Conservation (phyloP, 2,113 vertebrate species). For the Manacus vitellinus region DNA sequence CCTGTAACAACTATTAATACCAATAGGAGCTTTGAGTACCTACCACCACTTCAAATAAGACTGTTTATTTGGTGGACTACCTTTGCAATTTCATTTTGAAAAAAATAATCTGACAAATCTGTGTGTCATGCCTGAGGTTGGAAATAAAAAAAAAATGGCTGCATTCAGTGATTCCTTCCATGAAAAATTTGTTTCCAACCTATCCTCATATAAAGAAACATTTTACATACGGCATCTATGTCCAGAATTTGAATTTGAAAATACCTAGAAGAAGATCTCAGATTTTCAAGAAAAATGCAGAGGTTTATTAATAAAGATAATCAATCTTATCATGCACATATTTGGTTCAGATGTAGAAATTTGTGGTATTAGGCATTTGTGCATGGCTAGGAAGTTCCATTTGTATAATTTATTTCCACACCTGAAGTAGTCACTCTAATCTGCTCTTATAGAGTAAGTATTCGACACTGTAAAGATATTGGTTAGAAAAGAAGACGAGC, state of each 20-base stretch:
- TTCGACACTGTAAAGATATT: not conserved
- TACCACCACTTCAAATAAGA: not conserved
- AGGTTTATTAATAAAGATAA: not conserved
- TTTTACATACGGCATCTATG: not conserved
- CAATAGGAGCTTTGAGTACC: not conserved
- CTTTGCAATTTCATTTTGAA: not conserved
- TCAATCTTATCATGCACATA: not conserved
- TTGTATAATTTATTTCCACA: not conserved
- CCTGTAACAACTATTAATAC: not conserved
- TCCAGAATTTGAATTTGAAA: not conserved
- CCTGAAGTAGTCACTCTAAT: not conserved
- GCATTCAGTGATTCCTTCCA: not conserved
- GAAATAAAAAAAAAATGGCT: not conserved
- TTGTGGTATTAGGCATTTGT: not conserved
- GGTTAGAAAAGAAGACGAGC: rapidly evolving
- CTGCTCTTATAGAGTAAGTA: not conserved
- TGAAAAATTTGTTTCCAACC: not conserved
- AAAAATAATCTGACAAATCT: not conserved
- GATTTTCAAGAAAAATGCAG: not conserved
- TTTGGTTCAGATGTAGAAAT: not conserved
- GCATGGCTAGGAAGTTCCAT: not conserved
- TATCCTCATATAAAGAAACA: not conserved
- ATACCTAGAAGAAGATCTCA: rapidly evolving
- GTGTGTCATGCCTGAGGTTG: not conserved
- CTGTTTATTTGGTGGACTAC: not conserved